These are phyloP conservation scores for Leptopterna dolabrata DNA, from an alignment of 2,888 invertebrate species.

Conservation along the genomic window DNA sequence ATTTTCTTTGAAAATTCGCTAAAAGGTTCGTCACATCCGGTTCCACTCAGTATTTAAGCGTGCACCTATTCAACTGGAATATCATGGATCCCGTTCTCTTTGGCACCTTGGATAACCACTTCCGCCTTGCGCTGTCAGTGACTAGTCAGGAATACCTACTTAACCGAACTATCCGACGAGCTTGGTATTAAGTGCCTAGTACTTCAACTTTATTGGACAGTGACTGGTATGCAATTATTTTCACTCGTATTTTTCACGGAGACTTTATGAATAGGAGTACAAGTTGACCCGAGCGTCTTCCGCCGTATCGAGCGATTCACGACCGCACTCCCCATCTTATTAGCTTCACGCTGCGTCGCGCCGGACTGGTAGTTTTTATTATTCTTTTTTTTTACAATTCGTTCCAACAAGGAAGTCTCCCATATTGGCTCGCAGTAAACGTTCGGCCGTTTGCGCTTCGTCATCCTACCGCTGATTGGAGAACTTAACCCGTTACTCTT, in stretches of 20 bases:
- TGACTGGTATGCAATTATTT: background rate
- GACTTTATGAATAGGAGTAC: background rate
- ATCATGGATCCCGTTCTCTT: too few species aligned
- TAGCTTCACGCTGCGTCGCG: background rate
- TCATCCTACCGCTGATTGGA: conserved; percentile 11
- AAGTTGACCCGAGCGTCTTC: background rate
- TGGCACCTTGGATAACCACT: too few species aligned
- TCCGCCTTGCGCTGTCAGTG: too few species aligned
- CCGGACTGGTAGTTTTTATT: background rate
- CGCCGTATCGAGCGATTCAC: background rate
- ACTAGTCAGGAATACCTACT: too few species aligned
- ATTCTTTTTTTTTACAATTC: background rate
- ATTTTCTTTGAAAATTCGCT: too few species aligned
- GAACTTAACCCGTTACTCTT: background rate
- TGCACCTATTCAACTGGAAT: too few species aligned
- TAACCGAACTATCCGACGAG: too few species aligned
- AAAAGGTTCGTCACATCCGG: too few species aligned
- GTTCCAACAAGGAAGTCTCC: background rate
- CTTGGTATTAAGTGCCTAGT: too few species aligned
- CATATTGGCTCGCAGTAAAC: conserved; percentile 18
- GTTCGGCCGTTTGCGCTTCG: conserved; percentile 12
- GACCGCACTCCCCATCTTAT: background rate
- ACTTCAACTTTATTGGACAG: too few species aligned
- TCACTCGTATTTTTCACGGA: background rate
- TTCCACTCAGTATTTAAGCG: too few species aligned